These are phyloP conservation scores for Callipepla californica DNA, from an alignment of 2,113 vertebrate genomes.

Conservation along the genomic window DNA sequence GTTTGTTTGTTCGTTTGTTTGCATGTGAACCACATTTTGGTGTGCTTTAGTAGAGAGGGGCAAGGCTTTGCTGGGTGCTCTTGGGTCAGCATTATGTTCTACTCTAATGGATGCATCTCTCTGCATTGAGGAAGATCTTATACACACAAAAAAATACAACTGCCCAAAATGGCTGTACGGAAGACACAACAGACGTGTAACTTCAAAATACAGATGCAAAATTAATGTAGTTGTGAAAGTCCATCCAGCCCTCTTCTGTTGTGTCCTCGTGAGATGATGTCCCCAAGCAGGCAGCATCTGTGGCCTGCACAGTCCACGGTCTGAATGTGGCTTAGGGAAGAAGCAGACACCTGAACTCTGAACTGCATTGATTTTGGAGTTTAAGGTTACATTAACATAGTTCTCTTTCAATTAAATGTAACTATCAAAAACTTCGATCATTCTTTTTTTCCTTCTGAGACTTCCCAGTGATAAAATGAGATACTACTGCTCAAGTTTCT, in stretches of 20 bases:
- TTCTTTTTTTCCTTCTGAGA: constrained; percentile 51
- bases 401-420: constrained; percentile 37
- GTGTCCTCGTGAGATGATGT: not conserved
- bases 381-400: constrained; percentile 44
- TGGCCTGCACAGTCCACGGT: rapidly evolving
- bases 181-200: not conserved
- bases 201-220: not conserved
- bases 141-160: not conserved
- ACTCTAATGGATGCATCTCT: too few species aligned
- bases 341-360: not conserved
- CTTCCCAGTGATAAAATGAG: constrained; percentile 34
- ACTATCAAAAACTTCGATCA: constrained; percentile 42
- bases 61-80: not conserved
- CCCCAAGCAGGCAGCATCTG: not conserved
- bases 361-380: not conserved
- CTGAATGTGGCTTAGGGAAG: not conserved
- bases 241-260: not conserved
- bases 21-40: not conserved
- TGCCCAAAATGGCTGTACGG: not conserved
- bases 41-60: not conserved
- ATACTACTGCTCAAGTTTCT: constrained; percentile 42
- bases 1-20: too few species aligned
- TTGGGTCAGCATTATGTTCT: not conserved
- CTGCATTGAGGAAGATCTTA: not conserved
- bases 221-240: not conserved